These are phyloP conservation scores for Cyclina sinensis DNA, from an alignment of 1,140 invertebrate genomes.

Conservation along the genomic window DNA sequence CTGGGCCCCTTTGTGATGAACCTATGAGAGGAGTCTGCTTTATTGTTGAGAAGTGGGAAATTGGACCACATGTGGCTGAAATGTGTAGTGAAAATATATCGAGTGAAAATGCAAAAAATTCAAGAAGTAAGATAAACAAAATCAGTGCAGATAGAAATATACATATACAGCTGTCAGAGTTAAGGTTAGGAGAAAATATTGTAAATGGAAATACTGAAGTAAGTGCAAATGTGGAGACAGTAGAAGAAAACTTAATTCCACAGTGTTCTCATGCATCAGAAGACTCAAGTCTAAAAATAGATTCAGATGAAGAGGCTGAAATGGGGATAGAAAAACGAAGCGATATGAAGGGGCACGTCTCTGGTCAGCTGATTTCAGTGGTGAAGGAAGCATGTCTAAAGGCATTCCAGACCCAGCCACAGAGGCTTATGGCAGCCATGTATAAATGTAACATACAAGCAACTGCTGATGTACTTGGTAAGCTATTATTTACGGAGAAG, in stretches of 20 bases:
- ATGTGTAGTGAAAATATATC: background rate
- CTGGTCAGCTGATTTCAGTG: conserved; percentile 96
- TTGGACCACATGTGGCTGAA: background rate
- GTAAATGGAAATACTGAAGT: background rate
- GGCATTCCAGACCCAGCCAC: conserved; percentile 95
- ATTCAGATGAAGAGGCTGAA: conserved; percentile 21
- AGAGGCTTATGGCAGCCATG: conserved; percentile 98
- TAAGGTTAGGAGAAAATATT: background rate
- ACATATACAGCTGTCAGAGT: background rate
- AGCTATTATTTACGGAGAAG: too few species aligned
- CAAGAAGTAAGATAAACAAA: background rate
- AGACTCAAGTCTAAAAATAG: background rate
- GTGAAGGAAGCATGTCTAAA: conserved; percentile 96
- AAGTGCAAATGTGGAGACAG: background rate
- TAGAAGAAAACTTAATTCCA: background rate
- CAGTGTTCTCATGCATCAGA: background rate
- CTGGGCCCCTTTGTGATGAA: conserved; percentile 98
- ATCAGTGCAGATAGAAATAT: background rate
- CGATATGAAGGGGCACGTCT: conserved; percentile 86
- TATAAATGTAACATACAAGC: conserved; percentile 97
- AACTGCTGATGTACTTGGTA: conserved; percentile 97
- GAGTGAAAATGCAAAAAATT: background rate
- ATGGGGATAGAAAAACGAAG: conserved; percentile 40
- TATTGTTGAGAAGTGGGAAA: conserved; percentile 91
- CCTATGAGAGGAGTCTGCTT: conserved; percentile 98